Conservation (phyloP, 2,797 vertebrate species). For the Phyllotis vaccarum region DNA sequence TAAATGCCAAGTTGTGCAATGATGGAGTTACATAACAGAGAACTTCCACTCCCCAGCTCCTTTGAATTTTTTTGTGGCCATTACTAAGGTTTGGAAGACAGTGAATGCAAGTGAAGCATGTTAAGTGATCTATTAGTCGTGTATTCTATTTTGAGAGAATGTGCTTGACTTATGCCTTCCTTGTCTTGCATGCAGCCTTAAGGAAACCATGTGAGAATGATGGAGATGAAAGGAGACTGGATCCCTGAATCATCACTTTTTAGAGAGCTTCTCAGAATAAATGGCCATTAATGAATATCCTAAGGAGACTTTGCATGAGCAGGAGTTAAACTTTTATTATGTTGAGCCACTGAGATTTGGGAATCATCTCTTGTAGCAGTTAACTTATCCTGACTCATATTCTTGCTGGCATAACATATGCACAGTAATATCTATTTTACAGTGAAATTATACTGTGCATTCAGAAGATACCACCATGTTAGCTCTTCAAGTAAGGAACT, state of each 20-base stretch:
- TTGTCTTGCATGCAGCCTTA: neutral
- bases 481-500: neutral
- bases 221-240: neutral
- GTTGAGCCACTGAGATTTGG: constrained; percentile 14
- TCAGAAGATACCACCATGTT: neutral
- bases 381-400: neutral
- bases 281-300: neutral
- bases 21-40: neutral
- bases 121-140: neutral
- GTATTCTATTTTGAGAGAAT: neutral
- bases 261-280: neutral
- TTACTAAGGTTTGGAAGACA: constrained; percentile 26
- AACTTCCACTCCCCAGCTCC: neutral
- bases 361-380: constrained; percentile 37
- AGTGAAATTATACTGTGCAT: constrained; percentile 3
- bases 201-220: neutral
- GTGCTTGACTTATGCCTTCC: neutral
- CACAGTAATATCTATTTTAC: neutral
- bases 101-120: neutral
- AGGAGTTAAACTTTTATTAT: constrained; percentile 46
- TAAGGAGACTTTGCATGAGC: constrained; percentile 13
- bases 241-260: neutral
- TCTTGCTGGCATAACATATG: neutral
- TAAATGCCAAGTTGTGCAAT: neutral
- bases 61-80: constrained; percentile 45